Evolutionary conservation across 2,113 vertebrate genomes (phyloP), one percentile per base, ranked within the genome.

Genomic region (Odobenus rosmarus): DNA sequence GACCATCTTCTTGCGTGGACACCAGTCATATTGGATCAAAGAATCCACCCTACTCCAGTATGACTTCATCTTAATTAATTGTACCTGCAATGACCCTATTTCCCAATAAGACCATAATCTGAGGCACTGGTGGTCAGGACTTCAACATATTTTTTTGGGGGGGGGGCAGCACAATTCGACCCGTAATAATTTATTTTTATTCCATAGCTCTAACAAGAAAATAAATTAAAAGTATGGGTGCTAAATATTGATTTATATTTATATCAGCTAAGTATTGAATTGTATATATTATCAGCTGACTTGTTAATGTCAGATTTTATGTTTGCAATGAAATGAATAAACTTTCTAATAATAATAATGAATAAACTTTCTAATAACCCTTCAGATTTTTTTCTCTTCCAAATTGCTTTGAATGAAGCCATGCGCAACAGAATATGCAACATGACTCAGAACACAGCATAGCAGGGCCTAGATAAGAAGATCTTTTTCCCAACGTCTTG

Each of bases 331-430:
- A 94, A 74, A 62, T 90, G 31, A 46, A 74, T 85, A 64, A 12
- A 18, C 13, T 79, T 93, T 95, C 79, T 69, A 64, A 53, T 94
- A 80, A 39, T 39, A 39, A 39, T 39, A 74, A 62, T 90, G 31
- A 46, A 74, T 85, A 64, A 12, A 18, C 13, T 79, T 93, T 95
- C 79, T 69, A 64, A 59, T 94, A 80, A 49, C 21, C 62, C 62
- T 84, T 61, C 49, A 46, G 28, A 19, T 67, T 67, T 14, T 33
- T 39, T 69, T 57, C 28, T 95, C 74, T 86, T 93, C 36, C 55
- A 90, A 61, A 91, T 86, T 57, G 62, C n/a, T 67, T 95, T 98
- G 96, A 97, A 96, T 87, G 71, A 97, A 89, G 79, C 23, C n/a
- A 26, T 1, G 0, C 42, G 53, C 62, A 64, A 64, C 64, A 93